Percentiles rank a stretch among this genome's conserved stretches.
phyloP scores from a whole-genome alignment of 2,113 vertebrate genomes.

The Mungos mungo region DNA sequence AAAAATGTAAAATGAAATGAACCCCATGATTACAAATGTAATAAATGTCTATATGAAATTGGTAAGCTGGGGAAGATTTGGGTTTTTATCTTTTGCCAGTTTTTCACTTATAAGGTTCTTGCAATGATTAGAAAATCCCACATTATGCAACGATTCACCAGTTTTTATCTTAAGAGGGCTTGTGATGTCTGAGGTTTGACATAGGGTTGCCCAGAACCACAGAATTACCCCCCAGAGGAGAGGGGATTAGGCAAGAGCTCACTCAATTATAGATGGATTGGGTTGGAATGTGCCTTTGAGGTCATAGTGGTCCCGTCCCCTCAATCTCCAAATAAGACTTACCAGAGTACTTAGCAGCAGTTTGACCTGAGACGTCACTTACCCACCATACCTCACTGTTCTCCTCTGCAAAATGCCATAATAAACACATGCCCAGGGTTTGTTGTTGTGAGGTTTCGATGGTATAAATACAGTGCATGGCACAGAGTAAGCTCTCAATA shows the following conservation, averaged over 20 bases:
- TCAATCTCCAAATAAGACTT: not conserved
- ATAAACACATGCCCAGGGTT: not conserved
- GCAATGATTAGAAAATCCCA: not conserved
- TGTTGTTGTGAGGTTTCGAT: not conserved
- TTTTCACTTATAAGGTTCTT: slow-evolving; percentile 22
- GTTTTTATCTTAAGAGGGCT: not conserved
- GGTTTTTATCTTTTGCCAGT: slow-evolving; percentile 2
- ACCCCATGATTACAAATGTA: not conserved
- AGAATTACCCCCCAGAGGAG: slow-evolving; percentile 1
- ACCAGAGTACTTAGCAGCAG: not conserved
- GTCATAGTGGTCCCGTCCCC: not conserved
- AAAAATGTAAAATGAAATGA: not conserved
- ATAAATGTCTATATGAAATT: not conserved
- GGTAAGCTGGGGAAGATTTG: not conserved
- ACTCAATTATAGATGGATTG: not conserved
- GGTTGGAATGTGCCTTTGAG: not conserved
- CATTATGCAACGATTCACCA: not conserved
- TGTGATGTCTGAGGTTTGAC: slow-evolving; percentile 37
- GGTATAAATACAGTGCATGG: not conserved
- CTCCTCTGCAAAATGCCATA: not conserved
- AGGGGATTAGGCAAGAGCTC: not conserved
- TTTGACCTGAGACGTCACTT: not conserved
- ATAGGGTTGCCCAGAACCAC: not conserved
- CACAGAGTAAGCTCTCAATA: not conserved
- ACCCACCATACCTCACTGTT: not conserved